Evolutionary conservation across 2,113 vertebrate species (phyloP), one percentile per base, ranked within the genome.

Genomic region (Hippolais icterina): DNA sequence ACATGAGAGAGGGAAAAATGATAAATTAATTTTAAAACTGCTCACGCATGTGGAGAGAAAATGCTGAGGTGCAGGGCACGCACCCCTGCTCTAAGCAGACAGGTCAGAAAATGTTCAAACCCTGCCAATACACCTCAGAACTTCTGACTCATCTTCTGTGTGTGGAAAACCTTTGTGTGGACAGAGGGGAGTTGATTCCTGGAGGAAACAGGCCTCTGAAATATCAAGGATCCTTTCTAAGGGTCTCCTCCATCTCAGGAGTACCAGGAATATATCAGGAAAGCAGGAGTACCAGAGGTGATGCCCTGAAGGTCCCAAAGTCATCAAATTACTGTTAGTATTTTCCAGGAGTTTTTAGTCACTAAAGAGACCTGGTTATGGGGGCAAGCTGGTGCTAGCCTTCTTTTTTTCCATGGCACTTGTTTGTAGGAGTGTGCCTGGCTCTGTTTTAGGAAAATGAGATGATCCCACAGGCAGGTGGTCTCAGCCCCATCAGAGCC

Each of bases 321-420:
- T 60, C 15, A 37, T 53, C 44, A 82, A 71, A 41, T 37, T 50
- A 59, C 12, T 52, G 19, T 50, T 60, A 29, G 15, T 8, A 49
- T 49, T 76, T 91, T 52, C 33, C 25, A 53, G 10, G 5, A 47
- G 5, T 41, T 79, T 75, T 64, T 27, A 52, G 4, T 44, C 22
- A 42, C 50, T 44, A 13, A 76, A 25, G 25, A 20, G 57, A 42
- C 3, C 10, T 64, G 21, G 4, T 72, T n/a, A 46, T 70, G 46
- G 19, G 1, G 5, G 4, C 2, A 64, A 70, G 72, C 29, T 28
- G 1, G 12, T 50, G 5, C 6, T 42, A 39, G 8, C 9, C 10
- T 68, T 54, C 28, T 64, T 60, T 53, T 7, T 10, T 72, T 20
- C 12, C 21, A 12, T 2, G 10, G 19, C 27, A 21, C 15, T 79